Evolutionary conservation across 2,797 vertebrate genomes (phyloP).

Genomic region (Galaxias olidus): DNA sequence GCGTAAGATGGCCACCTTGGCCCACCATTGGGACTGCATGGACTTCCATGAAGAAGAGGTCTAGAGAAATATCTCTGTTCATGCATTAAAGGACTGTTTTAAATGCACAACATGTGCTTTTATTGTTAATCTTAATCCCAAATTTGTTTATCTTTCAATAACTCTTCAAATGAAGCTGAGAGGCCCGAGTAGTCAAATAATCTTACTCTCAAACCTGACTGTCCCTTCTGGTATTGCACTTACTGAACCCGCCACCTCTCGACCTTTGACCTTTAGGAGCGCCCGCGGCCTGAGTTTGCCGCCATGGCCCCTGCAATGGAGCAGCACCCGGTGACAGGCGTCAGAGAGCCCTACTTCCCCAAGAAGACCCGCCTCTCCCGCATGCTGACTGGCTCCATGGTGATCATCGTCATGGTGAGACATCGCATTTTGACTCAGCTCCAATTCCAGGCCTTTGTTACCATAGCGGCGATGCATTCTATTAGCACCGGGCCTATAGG

Average conservation of each 20-base stretch:
- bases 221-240: neutral
- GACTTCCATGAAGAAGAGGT: conserved; percentile 83
- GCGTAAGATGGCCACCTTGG: conserved; percentile 76
- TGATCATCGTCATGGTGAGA: conserved; percentile 81
- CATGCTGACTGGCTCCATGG: conserved; percentile 80
- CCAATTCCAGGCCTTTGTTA: no score
- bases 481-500: no score
- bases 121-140: no score
- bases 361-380: conserved; percentile 68
- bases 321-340: conserved; percentile 77
- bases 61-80: conserved; percentile 1
- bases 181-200: neutral
- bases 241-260: neutral
- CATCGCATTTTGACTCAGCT: neutral
- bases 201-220: no score
- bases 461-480: no score
- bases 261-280: conserved; percentile 62
- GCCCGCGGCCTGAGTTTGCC: conserved; percentile 78
- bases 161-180: no score
- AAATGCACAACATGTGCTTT: neutral
- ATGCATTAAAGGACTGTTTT: neutral
- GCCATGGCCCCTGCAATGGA: conserved; percentile 78
- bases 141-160: no score
- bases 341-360: conserved; percentile 81
- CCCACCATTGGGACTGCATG: conserved; percentile 83